These are phyloP conservation scores for Lethenteron reissneri DNA, from an alignment of 2,113 vertebrate species.

Conservation along the genomic window DNA sequence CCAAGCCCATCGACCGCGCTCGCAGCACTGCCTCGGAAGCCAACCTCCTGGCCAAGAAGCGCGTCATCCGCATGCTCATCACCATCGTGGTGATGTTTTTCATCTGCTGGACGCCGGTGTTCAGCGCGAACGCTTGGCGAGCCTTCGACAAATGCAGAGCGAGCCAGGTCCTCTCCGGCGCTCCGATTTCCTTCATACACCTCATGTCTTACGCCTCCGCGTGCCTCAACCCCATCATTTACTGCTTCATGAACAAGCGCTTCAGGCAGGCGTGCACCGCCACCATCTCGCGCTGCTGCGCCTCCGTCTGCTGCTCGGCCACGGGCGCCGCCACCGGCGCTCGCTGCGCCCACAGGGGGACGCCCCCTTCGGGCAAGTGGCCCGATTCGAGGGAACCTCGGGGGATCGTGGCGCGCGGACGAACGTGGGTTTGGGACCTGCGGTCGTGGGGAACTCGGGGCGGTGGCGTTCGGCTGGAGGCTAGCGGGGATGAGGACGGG, in stretches of 20 bases:
- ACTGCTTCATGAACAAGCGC: conserved; percentile 95
- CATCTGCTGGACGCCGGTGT: conserved; percentile 76
- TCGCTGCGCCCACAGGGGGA: conserved; percentile 16
- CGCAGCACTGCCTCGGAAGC: conserved; percentile 43
- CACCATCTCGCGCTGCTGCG: conserved; percentile 39
- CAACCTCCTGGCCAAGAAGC: conserved; percentile 64
- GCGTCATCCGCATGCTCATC: conserved; percentile 76
- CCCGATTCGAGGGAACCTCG: too few species aligned
- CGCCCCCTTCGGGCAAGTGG: conserved; percentile 16
- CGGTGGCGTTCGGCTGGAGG: too few species aligned
- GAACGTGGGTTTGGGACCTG: too few species aligned
- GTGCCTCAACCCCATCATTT: conserved; percentile 73
- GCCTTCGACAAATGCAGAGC: conserved; percentile 43
- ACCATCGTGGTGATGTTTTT: conserved; percentile 75
- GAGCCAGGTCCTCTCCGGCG: conserved; percentile 36
- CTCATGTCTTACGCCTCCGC: conserved; percentile 57
- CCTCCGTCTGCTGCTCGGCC: not conserved
- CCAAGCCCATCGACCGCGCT: conserved; percentile 13
- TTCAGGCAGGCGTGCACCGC: conserved; percentile 54
- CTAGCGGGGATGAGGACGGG: conserved; percentile 25
- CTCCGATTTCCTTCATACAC: conserved; percentile 81
- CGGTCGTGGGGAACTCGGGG: too few species aligned
- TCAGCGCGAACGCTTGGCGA: conserved; percentile 66
- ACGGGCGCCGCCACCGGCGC: too few species aligned
- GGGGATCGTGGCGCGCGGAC: too few species aligned